Conservation (phyloP, 2,797 vertebrate genomes). For the Intellagama lesueurii region DNA sequence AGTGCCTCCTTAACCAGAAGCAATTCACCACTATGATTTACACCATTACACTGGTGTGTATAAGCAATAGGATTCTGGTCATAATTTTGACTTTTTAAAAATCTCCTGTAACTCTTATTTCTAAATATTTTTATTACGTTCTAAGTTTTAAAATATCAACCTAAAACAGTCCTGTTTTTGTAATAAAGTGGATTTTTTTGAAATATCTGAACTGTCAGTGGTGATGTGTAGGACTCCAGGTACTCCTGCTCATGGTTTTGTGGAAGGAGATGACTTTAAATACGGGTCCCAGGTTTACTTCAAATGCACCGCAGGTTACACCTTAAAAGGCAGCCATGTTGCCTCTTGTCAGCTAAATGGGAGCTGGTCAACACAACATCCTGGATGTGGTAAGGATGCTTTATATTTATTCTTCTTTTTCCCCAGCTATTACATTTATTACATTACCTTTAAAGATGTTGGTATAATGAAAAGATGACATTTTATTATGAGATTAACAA, state of each 20-base stretch:
- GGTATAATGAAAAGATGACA: slow-evolving; percentile 4
- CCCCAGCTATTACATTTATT: slow-evolving; percentile 32
- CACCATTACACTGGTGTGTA: too few species aligned
- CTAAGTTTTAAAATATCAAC: slow-evolving; percentile 65
- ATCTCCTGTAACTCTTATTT: slow-evolving; percentile 53
- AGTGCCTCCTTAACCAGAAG: background rate
- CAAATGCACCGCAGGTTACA: slow-evolving; percentile 85
- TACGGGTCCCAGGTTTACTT: slow-evolving; percentile 86
- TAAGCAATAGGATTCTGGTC: too few species aligned
- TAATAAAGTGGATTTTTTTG: slow-evolving; percentile 79
- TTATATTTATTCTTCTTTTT: slow-evolving; percentile 62
- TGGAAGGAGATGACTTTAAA: slow-evolving; percentile 85
- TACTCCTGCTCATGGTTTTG: slow-evolving; percentile 84
- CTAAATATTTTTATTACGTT: slow-evolving; percentile 57
- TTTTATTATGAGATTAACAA: slow-evolving; percentile 38
- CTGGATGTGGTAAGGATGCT: slow-evolving; percentile 86
- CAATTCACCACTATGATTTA: too few species aligned
- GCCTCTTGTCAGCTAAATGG: slow-evolving; percentile 87
- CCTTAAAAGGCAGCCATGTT: slow-evolving; percentile 80
- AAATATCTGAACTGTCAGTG: slow-evolving; percentile 84
- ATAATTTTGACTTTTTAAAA: slow-evolving; percentile 21
- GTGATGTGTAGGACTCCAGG: slow-evolving; percentile 88
- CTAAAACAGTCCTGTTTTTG: slow-evolving; percentile 76
- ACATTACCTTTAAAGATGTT: slow-evolving; percentile 31
- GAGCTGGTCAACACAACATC: slow-evolving; percentile 76